These are phyloP conservation scores for Calephelis virginiensis DNA, from an alignment of 1,140 invertebrate species.

Conservation along the genomic window DNA sequence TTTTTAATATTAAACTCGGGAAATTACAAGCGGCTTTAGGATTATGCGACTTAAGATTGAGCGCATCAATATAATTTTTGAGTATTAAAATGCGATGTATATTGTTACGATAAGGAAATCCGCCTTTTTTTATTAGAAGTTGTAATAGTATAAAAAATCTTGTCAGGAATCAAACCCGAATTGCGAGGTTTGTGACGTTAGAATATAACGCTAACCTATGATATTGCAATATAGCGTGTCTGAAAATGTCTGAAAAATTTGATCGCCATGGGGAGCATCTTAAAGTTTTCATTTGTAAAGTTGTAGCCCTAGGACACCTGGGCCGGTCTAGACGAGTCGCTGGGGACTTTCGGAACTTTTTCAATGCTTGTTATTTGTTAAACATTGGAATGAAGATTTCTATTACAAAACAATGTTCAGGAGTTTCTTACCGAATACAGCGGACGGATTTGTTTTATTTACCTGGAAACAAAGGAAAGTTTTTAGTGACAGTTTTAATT, in stretches of 20 bases:
- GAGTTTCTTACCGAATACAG: slow-evolving; percentile 3
- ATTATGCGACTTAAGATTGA: too few relatives aligned
- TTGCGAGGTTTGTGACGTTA: too few relatives aligned
- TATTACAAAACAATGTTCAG: slow-evolving; percentile 22
- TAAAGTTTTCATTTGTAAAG: slow-evolving; percentile 33
- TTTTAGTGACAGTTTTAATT: slow-evolving; percentile 11
- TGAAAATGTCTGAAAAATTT: background rate
- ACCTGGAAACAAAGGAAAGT: slow-evolving; percentile 27
- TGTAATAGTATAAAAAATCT: too few relatives aligned
- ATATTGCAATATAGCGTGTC: background rate
- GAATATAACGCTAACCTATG: background rate
- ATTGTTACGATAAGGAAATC: too few relatives aligned
- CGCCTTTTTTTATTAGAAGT: too few relatives aligned
- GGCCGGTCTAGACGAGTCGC: slow-evolving; percentile 43
- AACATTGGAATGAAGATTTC: slow-evolving; percentile 28
- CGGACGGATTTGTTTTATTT: slow-evolving; percentile 18
- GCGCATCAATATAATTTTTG: too few relatives aligned
- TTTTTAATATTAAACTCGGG: too few relatives aligned
- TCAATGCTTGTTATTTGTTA: slow-evolving; percentile 42
- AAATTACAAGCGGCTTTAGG: too few relatives aligned
- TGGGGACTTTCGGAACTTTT: slow-evolving; percentile 33
- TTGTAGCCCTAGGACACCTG: slow-evolving; percentile 42
- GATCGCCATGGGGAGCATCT: slow-evolving; percentile 26
- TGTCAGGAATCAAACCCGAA: too few relatives aligned
- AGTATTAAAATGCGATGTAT: too few relatives aligned